phyloP scores from a whole-genome alignment of 2,888 invertebrate species.

The Hybos culiciformis region DNA sequence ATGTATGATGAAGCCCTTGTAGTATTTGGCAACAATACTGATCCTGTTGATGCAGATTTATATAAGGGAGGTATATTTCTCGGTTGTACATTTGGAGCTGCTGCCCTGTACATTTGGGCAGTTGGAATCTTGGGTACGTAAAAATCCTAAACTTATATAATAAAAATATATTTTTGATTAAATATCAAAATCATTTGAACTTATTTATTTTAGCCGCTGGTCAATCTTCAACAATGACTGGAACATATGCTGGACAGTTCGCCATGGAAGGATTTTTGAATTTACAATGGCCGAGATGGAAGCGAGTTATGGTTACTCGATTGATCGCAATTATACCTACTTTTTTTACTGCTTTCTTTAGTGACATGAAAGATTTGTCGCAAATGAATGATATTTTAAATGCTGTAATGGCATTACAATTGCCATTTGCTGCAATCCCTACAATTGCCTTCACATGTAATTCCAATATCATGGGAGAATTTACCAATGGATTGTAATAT shows the following conservation, averaged over 20 bases:
- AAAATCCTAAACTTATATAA: too few species aligned
- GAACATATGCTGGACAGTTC: slow-evolving; percentile 78
- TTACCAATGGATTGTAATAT: slow-evolving; percentile 62
- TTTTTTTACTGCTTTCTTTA: slow-evolving; percentile 54
- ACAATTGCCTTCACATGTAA: slow-evolving; percentile 76
- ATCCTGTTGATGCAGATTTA: slow-evolving; percentile 49
- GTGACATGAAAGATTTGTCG: slow-evolving; percentile 53
- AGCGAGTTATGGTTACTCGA: slow-evolving; percentile 69
- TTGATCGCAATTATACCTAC: slow-evolving; percentile 64
- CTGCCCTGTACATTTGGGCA: slow-evolving; percentile 75
- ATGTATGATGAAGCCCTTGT: slow-evolving; percentile 30
- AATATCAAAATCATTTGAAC: too few species aligned
- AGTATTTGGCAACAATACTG: slow-evolving; percentile 34
- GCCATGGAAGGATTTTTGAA: slow-evolving; percentile 82
- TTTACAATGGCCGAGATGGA: slow-evolving; percentile 76
- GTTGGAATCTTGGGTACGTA: too few species aligned
- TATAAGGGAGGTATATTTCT: slow-evolving; percentile 62
- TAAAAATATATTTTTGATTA: too few species aligned
- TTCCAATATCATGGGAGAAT: slow-evolving; percentile 66
- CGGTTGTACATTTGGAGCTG: slow-evolving; percentile 61
- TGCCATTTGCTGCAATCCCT: slow-evolving; percentile 78
- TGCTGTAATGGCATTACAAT: slow-evolving; percentile 72
- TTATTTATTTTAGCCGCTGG: slow-evolving; percentile 58
- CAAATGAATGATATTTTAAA: slow-evolving; percentile 76
- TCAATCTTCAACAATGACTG: slow-evolving; percentile 74